Evolutionary conservation across 2,888 invertebrate species (phyloP).

Genomic region (Andrena hattorfiana): DNA sequence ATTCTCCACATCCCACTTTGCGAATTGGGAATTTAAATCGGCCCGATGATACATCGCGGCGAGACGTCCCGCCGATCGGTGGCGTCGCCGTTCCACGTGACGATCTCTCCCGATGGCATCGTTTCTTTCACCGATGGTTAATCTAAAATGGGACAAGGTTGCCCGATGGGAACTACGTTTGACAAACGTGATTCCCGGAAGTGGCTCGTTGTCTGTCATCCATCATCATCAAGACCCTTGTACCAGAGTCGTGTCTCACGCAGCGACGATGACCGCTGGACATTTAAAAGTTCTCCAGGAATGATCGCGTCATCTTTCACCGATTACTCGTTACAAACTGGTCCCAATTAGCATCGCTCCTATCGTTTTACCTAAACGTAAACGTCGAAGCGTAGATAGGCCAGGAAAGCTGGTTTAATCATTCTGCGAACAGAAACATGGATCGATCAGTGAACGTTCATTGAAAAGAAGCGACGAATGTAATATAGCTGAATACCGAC

Average conservation of each 20-base stretch:
- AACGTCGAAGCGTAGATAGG: neutral
- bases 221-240: constrained; percentile 82
- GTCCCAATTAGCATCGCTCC: neutral
- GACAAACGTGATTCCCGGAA: constrained; percentile 81
- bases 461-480: neutral
- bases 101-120: constrained; percentile 48
- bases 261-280: constrained; percentile 71
- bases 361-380: too few species aligned
- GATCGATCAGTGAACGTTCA: too few species aligned
- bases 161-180: constrained; percentile 77
- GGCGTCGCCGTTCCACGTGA: constrained; percentile 41
- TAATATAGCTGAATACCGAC: neutral
- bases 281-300: constrained; percentile 62
- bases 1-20: constrained; percentile 42
- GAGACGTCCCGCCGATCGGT: constrained; percentile 27
- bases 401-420: neutral
- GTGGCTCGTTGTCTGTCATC: constrained; percentile 81
- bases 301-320: constrained; percentile 40
- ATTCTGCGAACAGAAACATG: too few species aligned
- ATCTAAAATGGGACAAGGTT: constrained; percentile 81
- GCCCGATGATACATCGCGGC: constrained; percentile 10
- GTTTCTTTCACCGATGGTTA: constrained; percentile 61
- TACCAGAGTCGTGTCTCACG: constrained; percentile 66
- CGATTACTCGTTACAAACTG: neutral
- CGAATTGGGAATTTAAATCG: constrained; percentile 38